A percentile compares a stretch with the other conserved stretches of the same genome.
Conservation (phyloP, 2,888 invertebrate species). For the Pardosa pseudoannulata region DNA sequence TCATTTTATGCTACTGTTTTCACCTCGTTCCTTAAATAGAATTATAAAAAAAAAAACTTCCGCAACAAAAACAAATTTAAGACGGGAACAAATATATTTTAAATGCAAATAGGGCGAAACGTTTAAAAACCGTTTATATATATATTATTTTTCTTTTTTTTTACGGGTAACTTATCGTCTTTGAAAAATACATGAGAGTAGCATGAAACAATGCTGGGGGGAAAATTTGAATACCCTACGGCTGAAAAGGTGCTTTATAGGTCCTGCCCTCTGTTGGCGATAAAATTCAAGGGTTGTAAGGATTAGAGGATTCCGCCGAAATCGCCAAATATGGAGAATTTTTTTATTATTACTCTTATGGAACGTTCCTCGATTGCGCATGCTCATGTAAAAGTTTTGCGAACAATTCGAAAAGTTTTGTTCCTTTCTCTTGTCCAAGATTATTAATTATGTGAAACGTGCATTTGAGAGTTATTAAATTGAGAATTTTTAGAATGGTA, state of each 20-base stretch:
- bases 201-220: slow-evolving; percentile 31
- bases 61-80: background rate
- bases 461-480: too few relatives aligned
- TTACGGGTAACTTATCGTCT: background rate
- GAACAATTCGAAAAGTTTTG: background rate
- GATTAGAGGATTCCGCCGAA: slow-evolving; percentile 3
- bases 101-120: background rate
- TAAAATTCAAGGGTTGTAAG: slow-evolving; percentile 50
- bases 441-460: too few relatives aligned
- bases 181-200: slow-evolving; percentile 3
- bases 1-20: too few relatives aligned
- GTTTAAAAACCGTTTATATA: slow-evolving; percentile 5
- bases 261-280: slow-evolving; percentile 42
- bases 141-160: too few relatives aligned
- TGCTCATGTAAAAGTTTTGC: background rate
- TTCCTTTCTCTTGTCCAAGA: background rate
- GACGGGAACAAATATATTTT: background rate
- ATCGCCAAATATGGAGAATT: slow-evolving; percentile 33
- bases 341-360: background rate
- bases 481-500: too few relatives aligned
- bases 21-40: too few relatives aligned
- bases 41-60: too few relatives aligned
- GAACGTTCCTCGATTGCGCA: background rate
- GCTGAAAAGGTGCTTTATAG: slow-evolving; percentile 51
- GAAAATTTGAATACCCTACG: slow-evolving; percentile 22